Conservation (phyloP, 2,888 invertebrate species). For the Poecilobothrus nobilitatus region DNA sequence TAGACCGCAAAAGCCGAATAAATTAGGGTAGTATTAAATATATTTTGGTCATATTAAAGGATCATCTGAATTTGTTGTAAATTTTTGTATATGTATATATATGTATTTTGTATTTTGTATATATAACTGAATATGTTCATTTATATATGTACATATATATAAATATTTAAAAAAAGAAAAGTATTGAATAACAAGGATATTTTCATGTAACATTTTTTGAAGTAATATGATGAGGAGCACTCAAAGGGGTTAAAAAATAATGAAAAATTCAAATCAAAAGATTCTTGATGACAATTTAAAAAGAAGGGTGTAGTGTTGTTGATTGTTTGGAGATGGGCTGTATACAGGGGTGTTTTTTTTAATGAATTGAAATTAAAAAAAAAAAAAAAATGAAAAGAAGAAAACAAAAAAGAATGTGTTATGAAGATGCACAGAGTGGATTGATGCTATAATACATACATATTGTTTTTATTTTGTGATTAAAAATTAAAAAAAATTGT, state of each 20-base stretch:
- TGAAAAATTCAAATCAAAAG: not conserved
- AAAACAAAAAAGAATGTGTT: not conserved
- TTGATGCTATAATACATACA: not conserved
- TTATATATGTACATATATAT: too few relatives aligned
- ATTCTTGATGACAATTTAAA: not conserved
- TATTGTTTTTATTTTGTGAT: not conserved
- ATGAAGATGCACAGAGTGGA: not conserved
- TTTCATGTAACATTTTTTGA: not conserved
- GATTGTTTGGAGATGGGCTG: too few relatives aligned
- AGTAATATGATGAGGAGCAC: not conserved
- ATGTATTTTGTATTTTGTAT: too few relatives aligned
- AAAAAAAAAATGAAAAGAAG: not conserved
- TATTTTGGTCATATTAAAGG: not conserved
- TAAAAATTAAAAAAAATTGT: not conserved
- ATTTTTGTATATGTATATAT: not conserved
- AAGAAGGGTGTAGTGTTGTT: not conserved
- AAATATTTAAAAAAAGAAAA: too few relatives aligned
- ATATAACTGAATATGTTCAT: too few relatives aligned
- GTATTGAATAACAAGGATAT: too few relatives aligned
- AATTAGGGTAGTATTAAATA: not conserved
- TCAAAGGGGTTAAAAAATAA: not conserved
- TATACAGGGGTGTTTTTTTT: too few relatives aligned
- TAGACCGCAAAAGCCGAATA: conserved; percentile 8
- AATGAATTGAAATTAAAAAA: not conserved
- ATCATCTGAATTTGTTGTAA: not conserved